Percentiles rank a stretch among this genome's conserved stretches.
These are phyloP conservation scores for Anaspis maculata DNA, from an alignment of 2,888 invertebrate genomes.

Conservation along the genomic window DNA sequence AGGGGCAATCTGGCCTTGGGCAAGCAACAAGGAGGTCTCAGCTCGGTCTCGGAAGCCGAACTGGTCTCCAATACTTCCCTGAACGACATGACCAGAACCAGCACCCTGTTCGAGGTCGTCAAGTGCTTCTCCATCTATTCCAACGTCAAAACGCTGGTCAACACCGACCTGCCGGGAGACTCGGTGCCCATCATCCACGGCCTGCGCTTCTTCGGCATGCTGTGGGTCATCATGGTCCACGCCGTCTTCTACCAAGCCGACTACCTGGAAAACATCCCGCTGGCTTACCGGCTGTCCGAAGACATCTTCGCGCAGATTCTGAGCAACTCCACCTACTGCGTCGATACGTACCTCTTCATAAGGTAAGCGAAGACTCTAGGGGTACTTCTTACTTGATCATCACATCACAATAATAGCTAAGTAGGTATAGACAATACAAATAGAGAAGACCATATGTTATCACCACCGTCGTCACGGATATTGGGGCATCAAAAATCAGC, in stretches of 20 bases:
- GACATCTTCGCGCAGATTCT: slow-evolving; percentile 37
- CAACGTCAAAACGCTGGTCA: slow-evolving; percentile 41
- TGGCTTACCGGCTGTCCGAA: slow-evolving; percentile 34
- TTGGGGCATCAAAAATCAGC: no score
- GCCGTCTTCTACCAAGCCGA: slow-evolving; percentile 40
- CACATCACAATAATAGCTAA: no score
- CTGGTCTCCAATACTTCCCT: slow-evolving; percentile 12
- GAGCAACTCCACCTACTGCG: slow-evolving; percentile 42
- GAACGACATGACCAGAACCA: slow-evolving; percentile 11
- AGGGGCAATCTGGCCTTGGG: slow-evolving; percentile 5
- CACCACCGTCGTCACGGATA: no score
- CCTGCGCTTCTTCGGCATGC: slow-evolving; percentile 47
- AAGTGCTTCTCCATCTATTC: slow-evolving; percentile 46
- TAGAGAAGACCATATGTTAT: no score
- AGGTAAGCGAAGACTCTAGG: slow-evolving; percentile 28
- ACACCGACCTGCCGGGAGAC: slow-evolving; percentile 32
- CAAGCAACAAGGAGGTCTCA: slow-evolving; percentile 7
- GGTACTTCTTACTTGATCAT: neutral
- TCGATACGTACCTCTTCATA: slow-evolving; percentile 45
- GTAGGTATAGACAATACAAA: no score
- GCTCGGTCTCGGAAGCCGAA: slow-evolving; percentile 17
- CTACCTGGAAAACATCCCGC: slow-evolving; percentile 37
- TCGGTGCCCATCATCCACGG: slow-evolving; percentile 44
- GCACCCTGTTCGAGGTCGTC: slow-evolving; percentile 27
- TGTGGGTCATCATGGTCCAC: slow-evolving; percentile 50